Evolutionary conservation across 1,140 invertebrate species (phyloP).

Genomic region (Papilio helenus): DNA sequence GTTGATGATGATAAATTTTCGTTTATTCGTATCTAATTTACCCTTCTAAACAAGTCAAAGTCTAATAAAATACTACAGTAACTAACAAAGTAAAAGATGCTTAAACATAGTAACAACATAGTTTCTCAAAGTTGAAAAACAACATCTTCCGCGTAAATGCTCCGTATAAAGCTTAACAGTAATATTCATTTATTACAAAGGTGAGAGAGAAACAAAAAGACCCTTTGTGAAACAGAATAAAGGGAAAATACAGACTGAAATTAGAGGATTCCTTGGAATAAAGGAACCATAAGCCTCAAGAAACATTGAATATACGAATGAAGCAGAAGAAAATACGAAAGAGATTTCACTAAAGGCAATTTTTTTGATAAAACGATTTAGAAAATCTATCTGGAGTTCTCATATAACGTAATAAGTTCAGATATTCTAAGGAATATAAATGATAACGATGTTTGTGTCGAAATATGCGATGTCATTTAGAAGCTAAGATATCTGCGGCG

Average conservation of each 20-base stretch:
- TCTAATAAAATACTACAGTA: not conserved
- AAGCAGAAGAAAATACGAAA: conserved; percentile 12
- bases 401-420: not conserved
- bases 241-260: conserved; percentile 22
- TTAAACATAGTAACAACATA: not conserved
- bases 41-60: too few species aligned
- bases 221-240: conserved; percentile 10
- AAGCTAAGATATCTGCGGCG: conserved; percentile 37
- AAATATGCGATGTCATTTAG: conserved; percentile 38
- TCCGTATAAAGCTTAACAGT: conserved; percentile 27
- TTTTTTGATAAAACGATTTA: not conserved
- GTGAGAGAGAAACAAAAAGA: conserved; percentile 4
- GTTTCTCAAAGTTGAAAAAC: conserved; percentile 5
- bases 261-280: conserved; percentile 25
- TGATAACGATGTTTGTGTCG: conserved; percentile 33
- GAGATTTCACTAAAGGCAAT: not conserved
- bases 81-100: not conserved
- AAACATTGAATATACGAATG: conserved; percentile 5
- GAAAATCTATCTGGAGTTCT: not conserved
- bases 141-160: not conserved
- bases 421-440: conserved; percentile 26
- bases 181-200: conserved; percentile 25
- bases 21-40: too few species aligned
- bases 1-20: too few species aligned
- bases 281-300: conserved; percentile 23